Evolutionary conservation across 35 echinoderm and acorn worm genomes (phyloP).

Genomic region (Apostichopus parvimensis): DNA sequence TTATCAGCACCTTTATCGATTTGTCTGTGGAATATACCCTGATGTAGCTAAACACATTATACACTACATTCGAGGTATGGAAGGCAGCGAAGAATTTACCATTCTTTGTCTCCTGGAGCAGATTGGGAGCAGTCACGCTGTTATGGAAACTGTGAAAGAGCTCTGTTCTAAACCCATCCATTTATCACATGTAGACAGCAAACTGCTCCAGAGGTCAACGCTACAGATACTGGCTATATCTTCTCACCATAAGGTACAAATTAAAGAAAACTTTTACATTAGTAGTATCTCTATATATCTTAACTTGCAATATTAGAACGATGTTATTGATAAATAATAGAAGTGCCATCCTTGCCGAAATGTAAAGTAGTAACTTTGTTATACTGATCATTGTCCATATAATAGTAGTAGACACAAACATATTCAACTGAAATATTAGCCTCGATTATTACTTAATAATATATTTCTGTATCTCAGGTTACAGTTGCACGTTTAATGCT

Average conservation of each 20-base stretch:
- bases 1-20: slow-evolving; percentile 2
- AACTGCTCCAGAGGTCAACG: neutral
- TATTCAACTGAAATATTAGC: neutral
- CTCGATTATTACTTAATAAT: neutral
- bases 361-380: neutral
- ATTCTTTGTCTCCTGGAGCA: slow-evolving; percentile 25
- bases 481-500: neutral
- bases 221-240: neutral
- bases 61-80: neutral
- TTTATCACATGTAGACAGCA: neutral
- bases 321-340: neutral
- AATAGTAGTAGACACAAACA: neutral
- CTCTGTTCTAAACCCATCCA: neutral
- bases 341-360: neutral
- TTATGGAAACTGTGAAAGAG: neutral
- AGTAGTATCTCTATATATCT: neutral
- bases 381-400: neutral
- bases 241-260: neutral
- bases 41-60: neutral
- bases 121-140: too few relatives aligned
- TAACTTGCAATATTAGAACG: neutral
- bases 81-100: neutral
- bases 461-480: neutral
- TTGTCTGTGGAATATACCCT: slow-evolving; percentile 6
- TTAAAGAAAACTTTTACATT: neutral